Evolutionary conservation across 2,113 vertebrate species (phyloP).

Genomic region (Campylomormyrus tamandua): DNA sequence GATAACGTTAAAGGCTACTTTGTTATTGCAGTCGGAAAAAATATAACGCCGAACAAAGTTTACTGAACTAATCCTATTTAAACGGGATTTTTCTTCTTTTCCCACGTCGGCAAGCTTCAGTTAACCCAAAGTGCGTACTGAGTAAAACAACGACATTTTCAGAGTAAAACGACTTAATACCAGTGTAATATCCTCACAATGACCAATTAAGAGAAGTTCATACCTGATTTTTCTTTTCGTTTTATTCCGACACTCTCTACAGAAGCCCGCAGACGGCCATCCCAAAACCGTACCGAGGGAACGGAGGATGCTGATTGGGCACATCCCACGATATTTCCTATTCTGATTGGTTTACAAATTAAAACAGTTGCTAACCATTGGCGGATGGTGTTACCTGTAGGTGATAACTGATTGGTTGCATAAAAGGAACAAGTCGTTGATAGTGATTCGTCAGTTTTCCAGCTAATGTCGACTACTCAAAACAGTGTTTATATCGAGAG

Average conservation of each 20-base stretch:
- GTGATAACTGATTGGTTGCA: constrained; percentile 2
- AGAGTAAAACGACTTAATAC: too few species aligned
- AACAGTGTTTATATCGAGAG: not conserved
- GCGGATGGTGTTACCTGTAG: not conserved
- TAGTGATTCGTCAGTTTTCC: not conserved
- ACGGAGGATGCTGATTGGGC: constrained; percentile 16
- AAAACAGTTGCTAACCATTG: not conserved
- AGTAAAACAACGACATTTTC: not conserved
- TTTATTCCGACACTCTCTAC: constrained; percentile 9
- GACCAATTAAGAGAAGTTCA: not conserved
- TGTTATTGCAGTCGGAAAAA: not conserved
- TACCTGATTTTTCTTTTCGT: constrained; percentile 24
- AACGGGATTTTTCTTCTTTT: not conserved
- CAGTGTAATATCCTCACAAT: not conserved
- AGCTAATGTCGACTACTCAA: not conserved
- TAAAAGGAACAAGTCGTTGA: not conserved
- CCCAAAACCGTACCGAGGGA: not conserved
- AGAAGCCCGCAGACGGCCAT: constrained; percentile 20
- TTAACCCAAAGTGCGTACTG: not conserved
- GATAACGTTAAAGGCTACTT: not conserved
- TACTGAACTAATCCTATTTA: not conserved
- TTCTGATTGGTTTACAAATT: constrained; percentile 6
- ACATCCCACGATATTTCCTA: not conserved
- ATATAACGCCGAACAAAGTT: not conserved
- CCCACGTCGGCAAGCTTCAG: not conserved